Percentiles rank a stretch among this genome's conserved stretches.
Conservation (phyloP, 1,140 invertebrate genomes). For the Magallana angulata region DNA sequence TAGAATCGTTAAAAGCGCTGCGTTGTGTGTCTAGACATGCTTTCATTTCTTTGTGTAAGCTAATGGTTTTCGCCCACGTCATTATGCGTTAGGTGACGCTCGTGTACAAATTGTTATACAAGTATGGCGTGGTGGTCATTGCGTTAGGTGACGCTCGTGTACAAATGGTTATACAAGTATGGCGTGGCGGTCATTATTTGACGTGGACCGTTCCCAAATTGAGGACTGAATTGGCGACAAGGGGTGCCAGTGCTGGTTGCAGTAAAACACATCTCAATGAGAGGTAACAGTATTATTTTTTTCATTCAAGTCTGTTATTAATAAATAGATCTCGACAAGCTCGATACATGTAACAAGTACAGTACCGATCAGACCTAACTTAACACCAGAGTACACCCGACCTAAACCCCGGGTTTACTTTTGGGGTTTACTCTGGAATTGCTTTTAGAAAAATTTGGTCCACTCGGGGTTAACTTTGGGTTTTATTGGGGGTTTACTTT, state of each 20-base stretch:
- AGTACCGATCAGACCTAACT: no score
- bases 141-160: background rate
- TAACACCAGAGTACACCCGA: no score
- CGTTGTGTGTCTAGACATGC: no score
- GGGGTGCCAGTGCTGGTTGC: background rate
- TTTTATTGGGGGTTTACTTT: no score
- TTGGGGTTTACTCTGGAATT: no score
- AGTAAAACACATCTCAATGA: background rate
- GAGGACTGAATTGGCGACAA: background rate
- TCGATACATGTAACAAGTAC: background rate
- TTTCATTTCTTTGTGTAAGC: no score
- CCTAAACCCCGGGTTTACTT: no score
- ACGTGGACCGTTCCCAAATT: background rate
- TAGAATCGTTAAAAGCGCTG: no score
- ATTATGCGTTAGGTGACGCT: background rate
- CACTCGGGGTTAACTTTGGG: no score
- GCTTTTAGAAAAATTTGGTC: no score
- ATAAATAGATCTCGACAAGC: no score
- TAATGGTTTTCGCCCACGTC: background rate
- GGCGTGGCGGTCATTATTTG: conserved; percentile 2
- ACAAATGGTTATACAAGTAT: background rate
- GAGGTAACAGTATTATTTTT: background rate
- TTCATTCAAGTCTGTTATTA: background rate
- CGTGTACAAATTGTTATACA: background rate
- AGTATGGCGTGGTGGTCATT: background rate